These are phyloP conservation scores for Danio aesculapii DNA, from an alignment of 2,797 vertebrate species.

Conservation along the genomic window DNA sequence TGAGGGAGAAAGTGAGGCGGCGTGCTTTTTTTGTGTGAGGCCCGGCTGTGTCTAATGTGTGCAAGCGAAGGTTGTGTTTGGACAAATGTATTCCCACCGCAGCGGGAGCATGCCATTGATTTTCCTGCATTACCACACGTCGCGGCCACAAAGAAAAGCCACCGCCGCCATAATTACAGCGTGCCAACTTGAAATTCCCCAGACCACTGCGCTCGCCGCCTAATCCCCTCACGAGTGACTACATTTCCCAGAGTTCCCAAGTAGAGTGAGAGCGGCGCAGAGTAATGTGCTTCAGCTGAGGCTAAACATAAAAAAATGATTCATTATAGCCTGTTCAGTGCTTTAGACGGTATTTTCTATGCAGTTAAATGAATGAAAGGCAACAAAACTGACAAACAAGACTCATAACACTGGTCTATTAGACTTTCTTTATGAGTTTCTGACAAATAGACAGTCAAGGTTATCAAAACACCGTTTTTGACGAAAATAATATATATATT, in stretches of 20 bases:
- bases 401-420: too few relatives aligned
- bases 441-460: too few relatives aligned
- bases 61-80: conserved; percentile 34
- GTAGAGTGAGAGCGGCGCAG: neutral
- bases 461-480: too few relatives aligned
- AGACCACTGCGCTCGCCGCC: neutral
- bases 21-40: neutral
- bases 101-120: conserved; percentile 45
- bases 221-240: conserved; percentile 31
- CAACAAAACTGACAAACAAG: too few relatives aligned
- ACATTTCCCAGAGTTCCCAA: conserved; percentile 36
- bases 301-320: neutral
- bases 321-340: neutral
- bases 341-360: too few relatives aligned
- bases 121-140: conserved; percentile 50
- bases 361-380: too few relatives aligned
- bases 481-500: too few relatives aligned
- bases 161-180: conserved; percentile 46
- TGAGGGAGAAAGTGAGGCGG: conserved; percentile 14
- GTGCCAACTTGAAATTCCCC: conserved; percentile 23
- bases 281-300: conserved; percentile 11
- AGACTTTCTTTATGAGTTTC: too few relatives aligned
- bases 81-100: conserved; percentile 45
- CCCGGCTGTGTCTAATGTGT: conserved; percentile 23
- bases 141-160: conserved; percentile 48